Conservation (phyloP, 2,888 invertebrate species). For the Zaprionus obscuricornis region DNA sequence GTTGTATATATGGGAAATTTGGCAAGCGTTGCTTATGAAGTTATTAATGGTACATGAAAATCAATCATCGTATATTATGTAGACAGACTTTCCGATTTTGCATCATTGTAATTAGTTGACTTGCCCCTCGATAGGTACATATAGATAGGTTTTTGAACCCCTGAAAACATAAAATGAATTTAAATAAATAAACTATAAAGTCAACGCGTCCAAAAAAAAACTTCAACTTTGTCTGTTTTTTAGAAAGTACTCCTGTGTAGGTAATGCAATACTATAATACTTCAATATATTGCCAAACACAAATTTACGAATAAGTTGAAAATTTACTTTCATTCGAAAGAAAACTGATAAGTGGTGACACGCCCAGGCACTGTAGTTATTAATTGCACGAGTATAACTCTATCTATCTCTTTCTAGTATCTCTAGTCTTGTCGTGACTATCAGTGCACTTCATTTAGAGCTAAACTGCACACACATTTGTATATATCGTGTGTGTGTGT, state of each 20-base stretch:
- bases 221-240: too few relatives aligned
- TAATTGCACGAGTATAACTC: conserved; percentile 53
- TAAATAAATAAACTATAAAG: conserved; percentile 41
- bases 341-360: conserved; percentile 34
- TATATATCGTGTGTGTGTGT: too few relatives aligned
- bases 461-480: not conserved
- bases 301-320: conserved; percentile 40
- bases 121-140: too few relatives aligned
- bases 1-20: too few relatives aligned
- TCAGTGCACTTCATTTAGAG: not conserved
- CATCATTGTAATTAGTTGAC: too few relatives aligned
- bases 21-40: too few relatives aligned
- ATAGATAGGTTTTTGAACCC: too few relatives aligned
- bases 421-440: conserved; percentile 41
- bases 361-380: conserved; percentile 53
- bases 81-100: too few relatives aligned
- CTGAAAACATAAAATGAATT: conserved; percentile 12
- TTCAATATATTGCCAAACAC: conserved; percentile 17
- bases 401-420: too few relatives aligned
- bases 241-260: conserved; percentile 37
- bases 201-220: too few relatives aligned
- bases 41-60: too few relatives aligned
- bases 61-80: too few relatives aligned
- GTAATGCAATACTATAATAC: not conserved
- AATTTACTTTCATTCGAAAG: conserved; percentile 34